These are phyloP conservation scores for Monoplex corrugatus DNA, from an alignment of 2,888 invertebrate species.

Conservation along the genomic window DNA sequence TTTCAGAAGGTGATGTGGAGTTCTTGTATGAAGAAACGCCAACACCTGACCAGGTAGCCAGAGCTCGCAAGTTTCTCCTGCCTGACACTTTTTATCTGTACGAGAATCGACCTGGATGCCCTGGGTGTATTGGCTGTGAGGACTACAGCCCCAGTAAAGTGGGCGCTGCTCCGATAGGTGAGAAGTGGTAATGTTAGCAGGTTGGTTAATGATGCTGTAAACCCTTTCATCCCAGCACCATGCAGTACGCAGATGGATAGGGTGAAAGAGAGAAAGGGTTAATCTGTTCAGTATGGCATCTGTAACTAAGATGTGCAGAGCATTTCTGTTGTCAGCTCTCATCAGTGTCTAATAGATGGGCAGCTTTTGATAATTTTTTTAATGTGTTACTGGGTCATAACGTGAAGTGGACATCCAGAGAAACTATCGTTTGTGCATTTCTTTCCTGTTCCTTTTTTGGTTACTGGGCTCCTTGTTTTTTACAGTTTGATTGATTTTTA, in stretches of 20 bases:
- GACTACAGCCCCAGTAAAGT: slow-evolving; percentile 50
- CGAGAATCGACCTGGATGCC: slow-evolving; percentile 73
- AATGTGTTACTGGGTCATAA: no score
- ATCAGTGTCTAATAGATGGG: no score
- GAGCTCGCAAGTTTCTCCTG: slow-evolving; percentile 73
- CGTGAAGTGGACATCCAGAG: no score
- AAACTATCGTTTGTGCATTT: no score
- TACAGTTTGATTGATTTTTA: no score
- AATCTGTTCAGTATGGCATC: no score
- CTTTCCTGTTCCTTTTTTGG: no score
- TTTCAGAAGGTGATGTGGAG: slow-evolving; percentile 66
- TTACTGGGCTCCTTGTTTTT: no score
- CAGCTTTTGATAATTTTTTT: neutral
- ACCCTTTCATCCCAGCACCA: neutral
- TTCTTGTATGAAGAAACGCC: slow-evolving; percentile 72
- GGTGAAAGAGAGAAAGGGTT: no score
- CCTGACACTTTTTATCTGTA: slow-evolving; percentile 80
- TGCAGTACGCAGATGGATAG: no score
- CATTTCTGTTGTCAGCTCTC: no score
- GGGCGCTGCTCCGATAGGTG: neutral
- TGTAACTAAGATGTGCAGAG: no score
- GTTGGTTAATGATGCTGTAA: neutral
- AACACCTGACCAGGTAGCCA: slow-evolving; percentile 70
- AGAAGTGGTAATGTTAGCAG: neutral
- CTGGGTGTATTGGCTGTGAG: slow-evolving; percentile 80